Conservation (phyloP, 2,113 vertebrate genomes). For the Rattus rattus region DNA sequence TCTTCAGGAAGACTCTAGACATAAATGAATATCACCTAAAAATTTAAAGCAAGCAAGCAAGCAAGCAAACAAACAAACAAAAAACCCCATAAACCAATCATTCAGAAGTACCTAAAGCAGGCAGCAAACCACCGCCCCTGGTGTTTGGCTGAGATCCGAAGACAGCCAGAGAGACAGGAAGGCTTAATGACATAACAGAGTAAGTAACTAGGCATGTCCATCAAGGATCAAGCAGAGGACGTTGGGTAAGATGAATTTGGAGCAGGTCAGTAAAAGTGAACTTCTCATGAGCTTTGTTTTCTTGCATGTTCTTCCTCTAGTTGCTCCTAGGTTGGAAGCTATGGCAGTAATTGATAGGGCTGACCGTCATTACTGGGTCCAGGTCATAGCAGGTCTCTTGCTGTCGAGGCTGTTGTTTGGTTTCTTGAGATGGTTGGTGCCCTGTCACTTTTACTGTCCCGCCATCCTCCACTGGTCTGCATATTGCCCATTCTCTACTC, state of each 20-base stretch:
- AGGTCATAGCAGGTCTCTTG: background rate
- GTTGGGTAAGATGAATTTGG: background rate
- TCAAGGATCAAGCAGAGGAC: background rate
- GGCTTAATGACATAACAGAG: background rate
- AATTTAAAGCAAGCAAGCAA: background rate
- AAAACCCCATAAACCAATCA: background rate
- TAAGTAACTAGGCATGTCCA: background rate
- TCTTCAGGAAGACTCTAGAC: background rate
- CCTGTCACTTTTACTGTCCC: background rate
- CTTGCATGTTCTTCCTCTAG: background rate
- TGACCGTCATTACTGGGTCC: fast-evolving
- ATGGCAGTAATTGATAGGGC: background rate
- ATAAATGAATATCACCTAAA: background rate
- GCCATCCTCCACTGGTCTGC: background rate
- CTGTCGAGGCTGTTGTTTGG: background rate
- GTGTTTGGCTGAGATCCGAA: background rate
- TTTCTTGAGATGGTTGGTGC: background rate
- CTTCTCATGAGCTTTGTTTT: background rate
- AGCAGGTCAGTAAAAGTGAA: background rate
- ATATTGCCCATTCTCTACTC: background rate
- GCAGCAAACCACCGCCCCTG: background rate
- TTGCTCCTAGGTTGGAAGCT: background rate
- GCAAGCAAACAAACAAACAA: background rate
- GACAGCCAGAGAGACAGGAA: background rate
- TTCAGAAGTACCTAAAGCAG: background rate